phyloP scores from a whole-genome alignment of 2,797 vertebrate genomes.

The Nannoperca obscura region DNA sequence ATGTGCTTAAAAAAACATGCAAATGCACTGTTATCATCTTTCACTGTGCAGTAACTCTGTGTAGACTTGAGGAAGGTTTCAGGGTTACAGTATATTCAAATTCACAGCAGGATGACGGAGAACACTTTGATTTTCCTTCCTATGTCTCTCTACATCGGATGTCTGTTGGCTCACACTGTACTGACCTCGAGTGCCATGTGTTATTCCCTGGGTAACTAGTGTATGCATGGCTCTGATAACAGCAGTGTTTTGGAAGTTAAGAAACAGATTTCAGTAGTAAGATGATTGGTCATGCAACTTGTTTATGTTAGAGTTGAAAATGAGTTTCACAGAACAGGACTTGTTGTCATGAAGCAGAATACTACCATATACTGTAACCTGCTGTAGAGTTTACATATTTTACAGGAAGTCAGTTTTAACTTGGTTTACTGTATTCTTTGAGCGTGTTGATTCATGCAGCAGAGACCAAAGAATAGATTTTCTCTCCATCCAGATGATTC shows the following conservation, averaged over 20 bases:
- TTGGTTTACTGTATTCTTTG: neutral
- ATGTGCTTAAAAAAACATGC: neutral
- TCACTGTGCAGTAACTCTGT: neutral
- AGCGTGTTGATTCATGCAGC: constrained; percentile 5
- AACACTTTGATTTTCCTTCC: neutral
- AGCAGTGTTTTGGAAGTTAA: neutral
- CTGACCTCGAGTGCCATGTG: neutral
- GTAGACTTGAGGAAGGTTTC: neutral
- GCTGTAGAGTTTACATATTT: neutral
- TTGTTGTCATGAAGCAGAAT: neutral
- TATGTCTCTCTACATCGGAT: neutral
- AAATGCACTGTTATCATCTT: neutral
- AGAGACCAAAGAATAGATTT: neutral
- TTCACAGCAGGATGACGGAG: neutral
- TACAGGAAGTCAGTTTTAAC: too few relatives aligned
- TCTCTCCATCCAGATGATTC: neutral
- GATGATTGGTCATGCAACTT: neutral
- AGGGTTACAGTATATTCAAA: neutral
- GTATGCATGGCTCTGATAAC: neutral
- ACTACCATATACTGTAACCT: neutral
- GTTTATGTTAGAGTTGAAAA: neutral
- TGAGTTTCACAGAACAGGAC: neutral
- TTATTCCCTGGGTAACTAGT: neutral
- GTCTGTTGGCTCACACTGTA: neutral
- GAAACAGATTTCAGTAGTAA: neutral